Conservation (phyloP, 2,797 vertebrate genomes). For the Mareca penelope region DNA sequence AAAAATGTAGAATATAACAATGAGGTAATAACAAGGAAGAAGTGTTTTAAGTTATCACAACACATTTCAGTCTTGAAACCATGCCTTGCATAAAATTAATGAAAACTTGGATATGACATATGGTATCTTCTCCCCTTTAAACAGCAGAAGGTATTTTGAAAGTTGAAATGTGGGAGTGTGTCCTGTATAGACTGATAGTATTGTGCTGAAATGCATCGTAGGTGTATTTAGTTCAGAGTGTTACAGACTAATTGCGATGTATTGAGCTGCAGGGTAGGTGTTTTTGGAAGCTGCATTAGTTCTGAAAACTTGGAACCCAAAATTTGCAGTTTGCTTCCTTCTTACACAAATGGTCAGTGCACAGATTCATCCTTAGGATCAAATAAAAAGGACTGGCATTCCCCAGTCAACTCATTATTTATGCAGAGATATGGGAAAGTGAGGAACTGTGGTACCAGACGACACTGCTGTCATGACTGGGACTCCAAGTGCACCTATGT, state of each 20-base stretch:
- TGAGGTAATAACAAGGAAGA: neutral
- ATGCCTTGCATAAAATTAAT: neutral
- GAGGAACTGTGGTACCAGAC: neutral
- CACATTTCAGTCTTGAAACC: neutral
- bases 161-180: neutral
- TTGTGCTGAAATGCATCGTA: neutral
- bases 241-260: constrained; percentile 1
- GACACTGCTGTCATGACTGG: neutral
- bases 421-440: rapidly evolving
- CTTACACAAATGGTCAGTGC: neutral
- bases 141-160: neutral
- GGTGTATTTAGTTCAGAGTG: neutral
- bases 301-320: neutral
- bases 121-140: neutral
- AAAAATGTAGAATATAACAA: neutral
- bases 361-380: neutral
- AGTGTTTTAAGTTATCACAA: neutral
- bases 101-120: neutral
- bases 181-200: neutral
- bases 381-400: neutral
- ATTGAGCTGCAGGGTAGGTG: neutral
- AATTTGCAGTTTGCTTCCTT: neutral
- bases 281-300: neutral
- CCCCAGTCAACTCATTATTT: neutral
- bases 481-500: rapidly evolving